Evolutionary conservation across 2,113 vertebrate species (phyloP), one percentile per base, ranked within the genome.

Genomic region (Eubucco bourcierii): DNA sequence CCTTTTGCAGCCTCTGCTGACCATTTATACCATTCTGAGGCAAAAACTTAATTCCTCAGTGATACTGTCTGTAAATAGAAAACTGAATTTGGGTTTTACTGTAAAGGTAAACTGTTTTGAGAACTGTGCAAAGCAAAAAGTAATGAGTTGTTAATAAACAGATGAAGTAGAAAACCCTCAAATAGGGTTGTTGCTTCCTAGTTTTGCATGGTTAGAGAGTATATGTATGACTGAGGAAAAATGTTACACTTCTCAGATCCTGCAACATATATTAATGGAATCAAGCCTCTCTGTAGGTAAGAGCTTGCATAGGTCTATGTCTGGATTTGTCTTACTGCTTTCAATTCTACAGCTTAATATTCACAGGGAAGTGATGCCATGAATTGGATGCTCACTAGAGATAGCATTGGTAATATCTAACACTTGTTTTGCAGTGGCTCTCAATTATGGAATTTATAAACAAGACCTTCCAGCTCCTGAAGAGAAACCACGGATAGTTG

Each of bases 381-480:
- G 18, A 34, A 5, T 33, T 85, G 52, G 15, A 71, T 56, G 29
- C 41, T 63, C 10, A n/a, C 5, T 82, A 39, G 56, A 64, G 33
- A 31, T 24, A 44, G 11, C 4, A 4, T 59, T 56, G 78, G 8
- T 93, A 31, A 70, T 73, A 60, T 17, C 25, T 87, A 33, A 31
- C 4, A 3, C 41, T 92, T 94, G 14, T 61, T 95, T 93, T 94
- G 53, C 93, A 98, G 98, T 98, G 95, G 98, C 98, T 93, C 94
- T 98, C 92, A 98, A 97, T 95, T 98, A 98, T 0, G 98, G 98
- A 63, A 98, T 98, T 96, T 98, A 98, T 94, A 98, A 98, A 47
- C 97, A 98, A 88, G 98, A 98, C 91, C 98, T 98, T 75, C 98
- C 98, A 76, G 79, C 92, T 90, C 95, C 88, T 66, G 97, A 98